Evolutionary conservation across 2,797 vertebrate genomes (phyloP).

Genomic region (Pipistrellus pygmaeus): DNA sequence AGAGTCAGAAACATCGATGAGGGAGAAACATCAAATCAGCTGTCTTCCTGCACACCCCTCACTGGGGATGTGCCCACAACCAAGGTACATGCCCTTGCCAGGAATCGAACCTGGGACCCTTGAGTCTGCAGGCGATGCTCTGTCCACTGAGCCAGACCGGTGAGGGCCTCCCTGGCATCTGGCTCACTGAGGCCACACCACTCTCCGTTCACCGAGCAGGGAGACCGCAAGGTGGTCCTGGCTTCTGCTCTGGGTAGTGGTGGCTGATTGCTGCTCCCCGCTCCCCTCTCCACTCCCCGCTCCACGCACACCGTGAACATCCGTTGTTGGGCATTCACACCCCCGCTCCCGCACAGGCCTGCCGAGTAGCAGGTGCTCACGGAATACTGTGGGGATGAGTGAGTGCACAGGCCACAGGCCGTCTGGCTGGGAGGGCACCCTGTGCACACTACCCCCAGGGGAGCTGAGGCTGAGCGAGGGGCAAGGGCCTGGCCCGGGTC

Average conservation of each 20-base stretch:
- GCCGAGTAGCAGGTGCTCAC: background rate
- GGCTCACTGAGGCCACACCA: background rate
- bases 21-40: too few species aligned
- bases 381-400: background rate
- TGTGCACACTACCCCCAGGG: background rate
- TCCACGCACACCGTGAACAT: too few species aligned
- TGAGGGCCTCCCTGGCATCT: too few species aligned
- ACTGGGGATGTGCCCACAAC: too few species aligned
- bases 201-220: fast-evolving
- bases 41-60: too few species aligned
- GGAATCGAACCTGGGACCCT: too few species aligned
- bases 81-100: too few species aligned
- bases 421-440: background rate
- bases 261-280: fast-evolving
- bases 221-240: background rate
- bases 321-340: background rate
- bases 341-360: background rate
- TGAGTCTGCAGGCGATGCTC: too few species aligned
- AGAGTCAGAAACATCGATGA: too few species aligned
- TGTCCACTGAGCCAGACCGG: too few species aligned
- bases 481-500: background rate
- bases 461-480: background rate
- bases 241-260: background rate
- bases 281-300: too few species aligned
- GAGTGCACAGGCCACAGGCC: background rate